These are phyloP conservation scores for Lacanobia wlatinum DNA, from an alignment of 2,888 invertebrate species.

Conservation along the genomic window DNA sequence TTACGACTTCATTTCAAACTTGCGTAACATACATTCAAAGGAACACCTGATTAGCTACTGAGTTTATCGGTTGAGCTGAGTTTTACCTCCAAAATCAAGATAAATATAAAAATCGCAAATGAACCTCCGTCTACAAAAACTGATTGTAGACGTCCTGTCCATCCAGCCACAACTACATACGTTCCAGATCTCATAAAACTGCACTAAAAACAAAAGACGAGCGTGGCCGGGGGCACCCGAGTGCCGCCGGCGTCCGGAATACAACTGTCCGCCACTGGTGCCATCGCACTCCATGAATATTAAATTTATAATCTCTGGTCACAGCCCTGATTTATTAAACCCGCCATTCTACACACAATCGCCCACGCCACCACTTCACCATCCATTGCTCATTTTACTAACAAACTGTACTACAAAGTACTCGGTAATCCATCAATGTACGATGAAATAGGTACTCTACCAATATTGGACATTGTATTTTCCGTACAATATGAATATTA, in stretches of 20 bases:
- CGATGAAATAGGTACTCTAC: conserved; percentile 10
- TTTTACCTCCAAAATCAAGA: background rate
- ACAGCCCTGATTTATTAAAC: conserved; percentile 70
- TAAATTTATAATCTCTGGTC: conserved; percentile 74
- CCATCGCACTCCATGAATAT: conserved; percentile 72
- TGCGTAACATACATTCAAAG: background rate
- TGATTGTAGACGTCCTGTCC: conserved; percentile 1
- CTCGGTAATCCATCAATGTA: conserved; percentile 42
- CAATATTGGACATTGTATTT: conserved; percentile 36
- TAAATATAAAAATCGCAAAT: background rate
- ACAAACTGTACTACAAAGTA: conserved; percentile 16
- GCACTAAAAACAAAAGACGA: conserved; percentile 57
- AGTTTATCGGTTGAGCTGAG: background rate
- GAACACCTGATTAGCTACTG: background rate
- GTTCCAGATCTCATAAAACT: conserved; percentile 36
- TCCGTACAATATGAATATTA: conserved; percentile 67
- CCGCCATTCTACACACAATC: conserved; percentile 40
- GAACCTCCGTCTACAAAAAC: background rate
- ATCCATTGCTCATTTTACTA: conserved; percentile 50
- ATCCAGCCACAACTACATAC: conserved; percentile 24
- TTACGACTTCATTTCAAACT: background rate
- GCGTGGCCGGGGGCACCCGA: conserved; percentile 25
- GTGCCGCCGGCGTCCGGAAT: conserved; percentile 38
- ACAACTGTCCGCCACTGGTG: conserved; percentile 61
- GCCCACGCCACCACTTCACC: conserved; percentile 7